Conservation (phyloP, 2,888 invertebrate species). For the Hesperia comma region DNA sequence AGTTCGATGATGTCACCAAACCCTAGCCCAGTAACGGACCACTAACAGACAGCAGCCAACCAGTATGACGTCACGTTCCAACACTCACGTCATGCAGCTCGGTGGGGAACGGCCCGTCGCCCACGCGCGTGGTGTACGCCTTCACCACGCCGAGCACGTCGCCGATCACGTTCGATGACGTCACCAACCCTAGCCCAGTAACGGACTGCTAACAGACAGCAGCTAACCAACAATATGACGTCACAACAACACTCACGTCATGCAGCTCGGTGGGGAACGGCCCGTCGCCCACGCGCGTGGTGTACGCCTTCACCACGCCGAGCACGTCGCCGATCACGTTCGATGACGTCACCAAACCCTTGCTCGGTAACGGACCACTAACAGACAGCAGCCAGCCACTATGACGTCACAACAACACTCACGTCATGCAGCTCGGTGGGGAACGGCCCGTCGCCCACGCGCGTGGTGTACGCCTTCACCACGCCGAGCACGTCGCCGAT, state of each 20-base stretch:
- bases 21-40: conserved; percentile 98
- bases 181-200: too few relatives aligned
- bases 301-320: conserved; percentile 99
- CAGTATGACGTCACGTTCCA: too few relatives aligned
- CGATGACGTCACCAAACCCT: too few relatives aligned
- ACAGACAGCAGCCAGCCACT: too few relatives aligned
- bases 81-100: conserved; percentile 91
- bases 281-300: conserved; percentile 98
- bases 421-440: conserved; percentile 96
- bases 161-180: conserved; percentile 93
- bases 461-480: conserved; percentile 98
- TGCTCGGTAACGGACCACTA: too few relatives aligned
- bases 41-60: too few relatives aligned
- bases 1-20: conserved; percentile 97
- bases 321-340: conserved; percentile 94
- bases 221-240: too few relatives aligned
- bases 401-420: conserved; percentile 64
- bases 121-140: conserved; percentile 99
- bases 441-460: conserved; percentile 99
- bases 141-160: conserved; percentile 98
- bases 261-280: conserved; percentile 98
- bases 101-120: conserved; percentile 99
- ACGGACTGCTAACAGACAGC: too few relatives aligned
- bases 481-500: conserved; percentile 98
- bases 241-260: conserved; percentile 85